Evolutionary conservation across 2,113 vertebrate species (phyloP).

Genomic region (Percina caprodes): DNA sequence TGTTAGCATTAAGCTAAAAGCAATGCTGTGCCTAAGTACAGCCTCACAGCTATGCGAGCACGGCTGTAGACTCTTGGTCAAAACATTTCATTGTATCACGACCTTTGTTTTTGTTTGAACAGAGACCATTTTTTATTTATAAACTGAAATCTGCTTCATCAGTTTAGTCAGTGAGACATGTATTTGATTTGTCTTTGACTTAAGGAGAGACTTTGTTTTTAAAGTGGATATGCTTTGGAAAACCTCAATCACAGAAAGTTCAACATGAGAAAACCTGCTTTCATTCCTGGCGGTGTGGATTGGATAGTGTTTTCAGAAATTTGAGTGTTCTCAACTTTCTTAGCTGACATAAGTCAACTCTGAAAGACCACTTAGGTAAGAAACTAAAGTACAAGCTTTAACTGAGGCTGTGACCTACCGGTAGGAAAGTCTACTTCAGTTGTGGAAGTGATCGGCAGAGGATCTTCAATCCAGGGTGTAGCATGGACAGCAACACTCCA

Average conservation of each 20-base stretch:
- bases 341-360: neutral
- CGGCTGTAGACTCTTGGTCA: neutral
- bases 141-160: neutral
- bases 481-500: conserved; percentile 96
- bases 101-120: neutral
- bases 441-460: conserved; percentile 84
- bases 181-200: neutral
- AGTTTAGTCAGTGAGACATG: neutral
- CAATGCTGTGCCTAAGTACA: too few relatives aligned
- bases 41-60: too few relatives aligned
- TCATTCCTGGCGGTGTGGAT: neutral
- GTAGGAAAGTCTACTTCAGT: conserved; percentile 84
- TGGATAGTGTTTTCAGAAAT: neutral
- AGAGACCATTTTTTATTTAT: neutral
- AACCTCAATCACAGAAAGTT: neutral
- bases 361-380: too few relatives aligned
- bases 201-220: neutral
- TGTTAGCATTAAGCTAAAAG: too few relatives aligned
- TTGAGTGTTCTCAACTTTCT: neutral
- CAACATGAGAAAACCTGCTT: neutral
- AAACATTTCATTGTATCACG: neutral
- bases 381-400: neutral
- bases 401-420: conserved; percentile 56
- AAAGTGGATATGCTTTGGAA: neutral
- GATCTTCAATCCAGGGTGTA: conserved; percentile 95